These are phyloP conservation scores for Sphenodon punctatus DNA, from an alignment of 2,797 vertebrate species.

Conservation along the genomic window DNA sequence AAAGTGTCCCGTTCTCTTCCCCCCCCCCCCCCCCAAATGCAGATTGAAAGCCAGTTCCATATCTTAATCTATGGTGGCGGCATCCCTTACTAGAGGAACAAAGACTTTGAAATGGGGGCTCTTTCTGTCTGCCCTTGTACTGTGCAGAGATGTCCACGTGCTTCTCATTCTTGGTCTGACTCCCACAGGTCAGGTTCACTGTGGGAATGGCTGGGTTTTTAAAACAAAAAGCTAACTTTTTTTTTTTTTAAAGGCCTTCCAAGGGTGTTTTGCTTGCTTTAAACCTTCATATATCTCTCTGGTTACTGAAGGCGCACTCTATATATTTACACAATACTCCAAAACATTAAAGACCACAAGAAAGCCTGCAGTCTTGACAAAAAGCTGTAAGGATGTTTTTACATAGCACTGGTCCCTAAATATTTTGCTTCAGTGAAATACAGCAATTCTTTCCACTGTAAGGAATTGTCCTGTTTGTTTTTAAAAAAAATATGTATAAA, in stretches of 20 bases:
- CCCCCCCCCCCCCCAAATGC: neutral
- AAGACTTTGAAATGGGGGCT: neutral
- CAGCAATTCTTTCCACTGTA: rapidly evolving
- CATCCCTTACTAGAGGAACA: neutral
- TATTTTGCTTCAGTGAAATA: neutral
- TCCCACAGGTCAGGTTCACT: neutral
- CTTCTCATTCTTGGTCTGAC: neutral
- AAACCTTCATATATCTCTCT: neutral
- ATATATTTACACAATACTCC: neutral
- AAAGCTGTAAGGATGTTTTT: neutral
- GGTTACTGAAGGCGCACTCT: neutral
- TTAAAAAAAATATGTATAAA: rapidly evolving
- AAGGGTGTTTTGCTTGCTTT: neutral
- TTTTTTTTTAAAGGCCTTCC: neutral
- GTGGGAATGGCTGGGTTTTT: neutral
- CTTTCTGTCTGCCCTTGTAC: neutral
- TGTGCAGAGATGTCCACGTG: neutral
- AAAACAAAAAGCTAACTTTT: rapidly evolving
- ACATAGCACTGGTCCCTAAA: neutral
- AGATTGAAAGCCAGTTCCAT: neutral
- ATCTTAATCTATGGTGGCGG: neutral
- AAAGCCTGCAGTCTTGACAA: neutral
- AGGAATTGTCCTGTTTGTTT: neutral
- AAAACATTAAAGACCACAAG: neutral
- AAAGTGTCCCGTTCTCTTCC: neutral